Conservation (phyloP, 1,140 invertebrate species). For the Tigriopus japonicus region DNA sequence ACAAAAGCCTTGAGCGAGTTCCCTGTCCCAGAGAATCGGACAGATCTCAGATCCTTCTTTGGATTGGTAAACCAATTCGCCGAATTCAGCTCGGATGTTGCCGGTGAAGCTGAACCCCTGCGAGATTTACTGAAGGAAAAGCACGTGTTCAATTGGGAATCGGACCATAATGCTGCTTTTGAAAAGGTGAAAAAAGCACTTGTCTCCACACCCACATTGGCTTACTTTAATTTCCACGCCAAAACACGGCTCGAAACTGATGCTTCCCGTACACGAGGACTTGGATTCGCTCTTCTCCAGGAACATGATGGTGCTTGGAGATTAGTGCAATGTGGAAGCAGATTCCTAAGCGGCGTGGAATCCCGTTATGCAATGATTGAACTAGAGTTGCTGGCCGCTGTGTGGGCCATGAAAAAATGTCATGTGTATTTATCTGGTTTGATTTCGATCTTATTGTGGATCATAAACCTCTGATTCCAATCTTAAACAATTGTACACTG, state of each 20-base stretch:
- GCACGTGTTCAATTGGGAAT: conserved; percentile 11
- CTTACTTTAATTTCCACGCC: conserved; percentile 12
- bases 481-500: conserved; percentile 16
- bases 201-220: not conserved
- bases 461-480: conserved; percentile 16
- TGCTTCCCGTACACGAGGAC: conserved; percentile 13
- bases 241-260: conserved; percentile 15
- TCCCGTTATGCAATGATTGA: conserved; percentile 15
- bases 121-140: conserved; percentile 15
- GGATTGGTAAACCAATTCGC: too few relatives aligned
- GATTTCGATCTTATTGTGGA: conserved; percentile 16
- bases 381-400: conserved; percentile 16
- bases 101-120: conserved; percentile 12
- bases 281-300: conserved; percentile 17
- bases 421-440: conserved; percentile 17
- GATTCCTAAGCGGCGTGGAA: conserved; percentile 17
- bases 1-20: not conserved
- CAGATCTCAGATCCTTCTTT: conserved; percentile 16
- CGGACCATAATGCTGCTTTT: conserved; percentile 16
- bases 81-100: not conserved
- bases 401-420: conserved; percentile 18
- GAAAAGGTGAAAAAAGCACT: conserved; percentile 13
- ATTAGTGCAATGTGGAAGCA: conserved; percentile 14
- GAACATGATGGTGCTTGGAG: conserved; percentile 16
- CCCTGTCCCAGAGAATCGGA: conserved; percentile 13